Base-by-base conservation (phyloP, 1,140 invertebrate genomes). In the Helicorthomorpha holstii region DNA sequence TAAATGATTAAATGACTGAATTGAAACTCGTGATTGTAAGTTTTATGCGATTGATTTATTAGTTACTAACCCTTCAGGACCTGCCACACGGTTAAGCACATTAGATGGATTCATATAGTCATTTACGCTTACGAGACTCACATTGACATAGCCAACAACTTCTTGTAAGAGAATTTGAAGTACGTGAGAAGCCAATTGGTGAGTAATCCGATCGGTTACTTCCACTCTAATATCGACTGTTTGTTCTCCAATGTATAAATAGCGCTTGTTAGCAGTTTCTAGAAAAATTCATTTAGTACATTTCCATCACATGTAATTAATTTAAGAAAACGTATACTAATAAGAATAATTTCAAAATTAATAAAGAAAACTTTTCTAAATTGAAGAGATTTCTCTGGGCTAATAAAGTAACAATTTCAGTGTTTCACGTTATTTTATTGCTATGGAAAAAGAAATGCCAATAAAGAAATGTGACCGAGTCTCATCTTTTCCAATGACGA, bases 131-230 rank as follows among this genome's bases (percentile, higher is more conserved):
- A 70, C 56, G 1, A 81, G 61, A 21, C 60, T 60, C 0, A 83
- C 71, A 25, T 70, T 64, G 1, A 68, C 57, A 59, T 82, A 83
- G 1, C 79, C 76, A 1, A 83, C 60, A 1, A 79, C 68, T 57
- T 82, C 78, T 44, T 69, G 64, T 2, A 81, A 59, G 52, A 81
- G 74, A 38, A 81, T 79, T 53, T 70, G 73, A 56, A 80, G 73
- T n/a, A 82, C 70, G 47, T 73, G 63, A 0, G 79, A 75, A 22
- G 69, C 68, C 24, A 83, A 60, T 51, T 76, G 72, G 57, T 83
- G 80, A 0, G 75, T 74, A 2, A 75, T 57, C 45, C 75, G 65
- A 12, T 66, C 53, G 54, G 63, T 66, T 24, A 57, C 54, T 56
- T 68, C 65, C 23, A 68, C 43, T 26, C 66, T 57, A 24, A 68